Evolutionary conservation across 1,140 invertebrate genomes (phyloP), one percentile per base, ranked within the genome.

Genomic region (Drosophila malerkotliana): DNA sequence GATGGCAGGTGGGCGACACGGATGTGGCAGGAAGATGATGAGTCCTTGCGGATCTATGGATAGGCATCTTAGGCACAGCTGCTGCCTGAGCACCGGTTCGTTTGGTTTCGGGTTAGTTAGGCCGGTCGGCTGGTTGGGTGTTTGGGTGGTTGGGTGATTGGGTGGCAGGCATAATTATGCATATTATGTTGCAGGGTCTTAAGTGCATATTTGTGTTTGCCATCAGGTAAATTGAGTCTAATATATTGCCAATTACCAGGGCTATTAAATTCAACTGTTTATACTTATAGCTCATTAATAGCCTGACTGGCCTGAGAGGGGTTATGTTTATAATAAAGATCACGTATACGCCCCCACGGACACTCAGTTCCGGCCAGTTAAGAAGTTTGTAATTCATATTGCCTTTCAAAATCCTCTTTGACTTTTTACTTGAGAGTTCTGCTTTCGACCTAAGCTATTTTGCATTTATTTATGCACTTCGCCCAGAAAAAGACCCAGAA

Each of bases 231-330:
- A 66, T 52, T 51, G 59, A 64, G 57, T 62, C 58, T 64, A 69
- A 82, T 82, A 76, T 82, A 87, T 87, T 77, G 72, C 60, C 79
- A 85, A 85, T 85, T 85, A 85, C 45, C 18, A 56, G 58, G 53
- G 56, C 72, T 60, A 79, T 88, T 79, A 83, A 59, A 79, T 61
- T 77, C 48, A 81, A 71, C 71, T 76, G 41, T 32, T 60, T 61
- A 62, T 39, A 37, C 49, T 37, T 44, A 44, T 39, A 41, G 54
- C 15, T 52, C 28, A 51, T 74, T 77, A 77, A 85, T 77, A 57
- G 67, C 39, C 57, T 32, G 34, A 12, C 26, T 12, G 49, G 18
- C 18, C 18, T 18, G 18, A 18, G 18, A 55, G 45, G 14, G 61
- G 44, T 64, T 84, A 63, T 26, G 48, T 69, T 39, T 39, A 51